Base-by-base conservation (phyloP, 2,113 vertebrate species). In the Tor tambroides region DNA sequence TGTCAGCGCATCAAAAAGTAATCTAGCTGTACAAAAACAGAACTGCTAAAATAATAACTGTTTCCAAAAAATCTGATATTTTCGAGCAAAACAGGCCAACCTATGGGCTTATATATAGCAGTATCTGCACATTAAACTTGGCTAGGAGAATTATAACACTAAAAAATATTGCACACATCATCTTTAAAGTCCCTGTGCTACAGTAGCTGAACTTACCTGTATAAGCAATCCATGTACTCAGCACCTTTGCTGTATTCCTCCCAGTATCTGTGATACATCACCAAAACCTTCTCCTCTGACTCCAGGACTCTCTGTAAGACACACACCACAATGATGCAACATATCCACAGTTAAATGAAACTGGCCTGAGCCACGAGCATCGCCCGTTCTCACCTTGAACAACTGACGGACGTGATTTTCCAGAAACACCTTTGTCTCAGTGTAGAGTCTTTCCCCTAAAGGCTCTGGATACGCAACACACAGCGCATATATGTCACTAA, bases 381-480 rank as follows among this genome's bases (percentile, higher is more conserved):
- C 23, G 9, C 71, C 11, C 38, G 14, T 1, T 14, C 72, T 91
- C 95, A 98, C 98, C 97, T 98, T 98, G 93, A 98, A 97, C 91
- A 99, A 95, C 93, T 97, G 96, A 59, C 95, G 94, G 84, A 99
- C 98, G 83, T 99, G 98, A 92, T 97, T 99, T 93, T 99, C 98
- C 93, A 99, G 96, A 94, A 99, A 99, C 89, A 96, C 93, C 93
- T 99, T 99, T 72, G 98, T 99, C 95, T 99, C 98, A 74, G 97
- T 96, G 94, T 99, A 99, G 91, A 99, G 96, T 95, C 94, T 95
- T 91, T 99, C 98, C 89, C 98, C 98, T 92, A 99, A 94, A 87
- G 98, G 98, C 94, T 99, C 98, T 26, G 98, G 98, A 94, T 99
- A 99, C 79, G 98, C 98, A 88, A 99, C 98, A 94, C 98, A 99